Evolutionary conservation across 2,113 vertebrate species (phyloP).

Genomic region (Nanorana parkeri): DNA sequence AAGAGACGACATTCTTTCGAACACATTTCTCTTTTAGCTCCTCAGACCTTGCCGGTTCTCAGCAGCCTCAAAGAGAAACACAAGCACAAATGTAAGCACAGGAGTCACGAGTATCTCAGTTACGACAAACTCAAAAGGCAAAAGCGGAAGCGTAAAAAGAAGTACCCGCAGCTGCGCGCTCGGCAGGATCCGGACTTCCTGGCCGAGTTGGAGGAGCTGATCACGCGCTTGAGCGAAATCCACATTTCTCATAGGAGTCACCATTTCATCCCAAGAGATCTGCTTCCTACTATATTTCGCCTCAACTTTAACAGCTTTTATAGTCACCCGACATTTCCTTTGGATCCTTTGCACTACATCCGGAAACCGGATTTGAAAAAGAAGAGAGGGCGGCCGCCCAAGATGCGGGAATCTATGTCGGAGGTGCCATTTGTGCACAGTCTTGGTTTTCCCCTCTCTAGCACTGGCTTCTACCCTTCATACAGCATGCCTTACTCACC

Average conservation of each 20-base stretch:
- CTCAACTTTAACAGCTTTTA: conserved; percentile 87
- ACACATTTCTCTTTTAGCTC: conserved; percentile 74
- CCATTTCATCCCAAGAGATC: conserved; percentile 81
- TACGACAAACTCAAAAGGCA: conserved; percentile 90
- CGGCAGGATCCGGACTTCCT: conserved; percentile 93
- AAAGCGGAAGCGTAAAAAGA: conserved; percentile 96
- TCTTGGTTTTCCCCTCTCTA: conserved; percentile 88
- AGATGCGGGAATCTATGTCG: conserved; percentile 92
- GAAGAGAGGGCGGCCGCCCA: conserved; percentile 88
- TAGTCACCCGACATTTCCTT: conserved; percentile 82
- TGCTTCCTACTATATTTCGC: conserved; percentile 90
- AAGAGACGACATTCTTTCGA: conserved; percentile 84
- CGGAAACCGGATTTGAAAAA: conserved; percentile 85
- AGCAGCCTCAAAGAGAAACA: conserved; percentile 88
- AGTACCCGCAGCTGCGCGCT: conserved; percentile 86
- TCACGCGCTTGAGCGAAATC: conserved; percentile 85
- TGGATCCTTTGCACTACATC: conserved; percentile 89
- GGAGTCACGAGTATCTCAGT: conserved; percentile 84
- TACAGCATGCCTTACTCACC: conserved; percentile 96
- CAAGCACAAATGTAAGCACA: conserved; percentile 89
- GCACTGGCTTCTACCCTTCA: conserved; percentile 90
- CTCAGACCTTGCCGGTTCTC: conserved; percentile 72
- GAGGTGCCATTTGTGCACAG: conserved; percentile 96
- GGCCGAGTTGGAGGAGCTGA: conserved; percentile 88
- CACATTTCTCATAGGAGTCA: conserved; percentile 88